Percentiles rank a stretch among this genome's conserved stretches.
These are phyloP conservation scores for Pangasius larnaudii DNA, from an alignment of 2,797 vertebrate species.

Conservation along the genomic window DNA sequence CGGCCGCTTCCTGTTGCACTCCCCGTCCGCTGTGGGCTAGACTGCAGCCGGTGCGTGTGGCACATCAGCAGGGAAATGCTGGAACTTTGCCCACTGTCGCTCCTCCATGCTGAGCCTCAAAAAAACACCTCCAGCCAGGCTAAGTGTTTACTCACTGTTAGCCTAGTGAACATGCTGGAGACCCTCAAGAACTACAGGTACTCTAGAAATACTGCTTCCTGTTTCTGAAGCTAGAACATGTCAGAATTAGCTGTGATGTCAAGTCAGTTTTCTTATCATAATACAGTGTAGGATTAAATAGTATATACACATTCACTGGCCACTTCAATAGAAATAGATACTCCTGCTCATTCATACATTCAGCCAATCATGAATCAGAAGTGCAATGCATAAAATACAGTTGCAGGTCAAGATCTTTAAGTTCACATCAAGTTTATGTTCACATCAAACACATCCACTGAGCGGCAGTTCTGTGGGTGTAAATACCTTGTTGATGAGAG, in stretches of 20 bases:
- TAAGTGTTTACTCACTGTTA: slow-evolving; percentile 40
- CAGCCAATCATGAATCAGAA: neutral
- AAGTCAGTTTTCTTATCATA: neutral
- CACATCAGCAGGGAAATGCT: slow-evolving; percentile 59
- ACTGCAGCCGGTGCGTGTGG: slow-evolving; percentile 61
- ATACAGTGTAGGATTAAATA: slow-evolving; percentile 3
- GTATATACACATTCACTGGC: neutral
- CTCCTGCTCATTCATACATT: neutral
- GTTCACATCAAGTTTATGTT: too few relatives aligned
- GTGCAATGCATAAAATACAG: neutral
- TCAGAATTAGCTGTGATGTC: too few relatives aligned
- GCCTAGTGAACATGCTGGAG: slow-evolving; percentile 25
- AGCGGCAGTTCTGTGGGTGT: neutral
- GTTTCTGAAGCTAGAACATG: neutral
- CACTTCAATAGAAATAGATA: neutral
- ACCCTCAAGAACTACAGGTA: slow-evolving; percentile 30
- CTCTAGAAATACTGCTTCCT: neutral
- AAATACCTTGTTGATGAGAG: neutral
- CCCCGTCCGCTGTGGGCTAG: slow-evolving; percentile 54
- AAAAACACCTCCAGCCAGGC: slow-evolving; percentile 50
- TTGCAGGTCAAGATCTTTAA: neutral
- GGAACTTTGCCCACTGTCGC: slow-evolving; percentile 49
- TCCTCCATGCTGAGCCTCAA: slow-evolving; percentile 40
- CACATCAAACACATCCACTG: neutral
- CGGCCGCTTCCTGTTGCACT: slow-evolving; percentile 60